Conservation (phyloP, 2,113 vertebrate genomes). For the Gnathonemus echidnorhynchus region DNA sequence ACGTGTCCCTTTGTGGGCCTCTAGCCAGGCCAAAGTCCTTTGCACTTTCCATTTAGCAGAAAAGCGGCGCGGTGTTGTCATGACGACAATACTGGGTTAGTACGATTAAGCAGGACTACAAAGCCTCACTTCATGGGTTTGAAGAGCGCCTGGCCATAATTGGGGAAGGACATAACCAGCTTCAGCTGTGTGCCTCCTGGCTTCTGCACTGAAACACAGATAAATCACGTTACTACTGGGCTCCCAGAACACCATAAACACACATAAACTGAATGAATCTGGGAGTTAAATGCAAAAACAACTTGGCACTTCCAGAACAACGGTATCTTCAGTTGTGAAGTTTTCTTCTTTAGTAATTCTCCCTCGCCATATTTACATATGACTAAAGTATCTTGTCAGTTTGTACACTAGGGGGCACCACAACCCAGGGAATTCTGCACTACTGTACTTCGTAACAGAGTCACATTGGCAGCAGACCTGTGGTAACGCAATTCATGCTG, state of each 20-base stretch:
- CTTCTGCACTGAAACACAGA: slow-evolving; percentile 19
- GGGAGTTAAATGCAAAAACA: not conserved
- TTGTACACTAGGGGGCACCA: not conserved
- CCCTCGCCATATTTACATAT: not conserved
- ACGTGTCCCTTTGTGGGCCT: not conserved
- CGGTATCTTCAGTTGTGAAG: not conserved
- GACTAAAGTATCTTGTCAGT: not conserved
- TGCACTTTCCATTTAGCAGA: not conserved
- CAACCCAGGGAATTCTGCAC: not conserved
- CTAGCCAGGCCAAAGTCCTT: not conserved
- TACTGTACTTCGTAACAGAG: not conserved
- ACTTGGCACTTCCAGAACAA: not conserved
- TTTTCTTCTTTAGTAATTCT: not conserved
- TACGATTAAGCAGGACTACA: not conserved
- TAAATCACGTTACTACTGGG: not conserved
- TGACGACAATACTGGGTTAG: not conserved
- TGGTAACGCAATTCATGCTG: not conserved
- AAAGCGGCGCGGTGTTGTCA: not conserved
- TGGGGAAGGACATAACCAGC: slow-evolving; percentile 40
- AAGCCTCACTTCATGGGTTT: slow-evolving; percentile 28
- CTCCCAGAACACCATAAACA: not conserved
- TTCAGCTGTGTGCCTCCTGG: slow-evolving; percentile 49
- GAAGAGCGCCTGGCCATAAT: slow-evolving; percentile 31
- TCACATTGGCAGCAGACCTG: not conserved
- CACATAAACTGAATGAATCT: not conserved